Evolutionary conservation across 2,888 invertebrate genomes (phyloP).

Genomic region (Merodon equestris): DNA sequence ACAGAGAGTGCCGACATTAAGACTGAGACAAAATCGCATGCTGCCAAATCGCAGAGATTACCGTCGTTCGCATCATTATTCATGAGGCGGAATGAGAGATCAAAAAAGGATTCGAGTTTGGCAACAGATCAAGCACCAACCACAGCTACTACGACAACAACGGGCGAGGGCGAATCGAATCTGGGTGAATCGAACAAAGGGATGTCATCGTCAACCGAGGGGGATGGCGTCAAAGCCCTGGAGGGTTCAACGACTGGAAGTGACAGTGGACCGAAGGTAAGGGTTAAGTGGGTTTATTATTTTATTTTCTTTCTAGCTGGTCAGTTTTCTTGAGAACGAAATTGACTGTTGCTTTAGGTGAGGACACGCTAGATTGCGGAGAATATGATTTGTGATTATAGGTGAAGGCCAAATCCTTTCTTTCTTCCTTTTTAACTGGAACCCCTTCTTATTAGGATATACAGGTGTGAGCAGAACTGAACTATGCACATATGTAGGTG

Average conservation of each 20-base stretch:
- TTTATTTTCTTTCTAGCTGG: neutral
- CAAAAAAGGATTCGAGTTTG: slow-evolving; percentile 65
- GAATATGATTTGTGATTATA: no score
- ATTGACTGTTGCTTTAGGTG: no score
- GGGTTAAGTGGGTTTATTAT: slow-evolving; percentile 31
- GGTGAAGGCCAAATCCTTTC: no score
- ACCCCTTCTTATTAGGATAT: no score
- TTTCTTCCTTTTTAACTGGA: no score
- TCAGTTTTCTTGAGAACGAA: no score
- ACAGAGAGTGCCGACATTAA: slow-evolving; percentile 83
- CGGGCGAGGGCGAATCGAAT: slow-evolving; percentile 69
- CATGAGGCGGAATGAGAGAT: slow-evolving; percentile 75
- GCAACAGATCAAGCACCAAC: slow-evolving; percentile 59
- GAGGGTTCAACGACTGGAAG: slow-evolving; percentile 72
- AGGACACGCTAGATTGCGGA: no score
- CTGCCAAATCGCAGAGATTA: slow-evolving; percentile 73
- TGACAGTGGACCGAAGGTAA: slow-evolving; percentile 78
- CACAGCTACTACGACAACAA: slow-evolving; percentile 27
- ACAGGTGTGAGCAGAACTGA: no score
- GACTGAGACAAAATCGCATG: slow-evolving; percentile 75
- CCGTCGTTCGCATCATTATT: slow-evolving; percentile 77
- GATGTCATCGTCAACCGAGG: slow-evolving; percentile 64
- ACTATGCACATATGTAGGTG: no score
- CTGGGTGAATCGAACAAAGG: slow-evolving; percentile 70
- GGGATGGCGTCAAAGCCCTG: slow-evolving; percentile 58